phyloP scores from a whole-genome alignment of 1,140 invertebrate genomes.

The Trypoxylus dichotomus region DNA sequence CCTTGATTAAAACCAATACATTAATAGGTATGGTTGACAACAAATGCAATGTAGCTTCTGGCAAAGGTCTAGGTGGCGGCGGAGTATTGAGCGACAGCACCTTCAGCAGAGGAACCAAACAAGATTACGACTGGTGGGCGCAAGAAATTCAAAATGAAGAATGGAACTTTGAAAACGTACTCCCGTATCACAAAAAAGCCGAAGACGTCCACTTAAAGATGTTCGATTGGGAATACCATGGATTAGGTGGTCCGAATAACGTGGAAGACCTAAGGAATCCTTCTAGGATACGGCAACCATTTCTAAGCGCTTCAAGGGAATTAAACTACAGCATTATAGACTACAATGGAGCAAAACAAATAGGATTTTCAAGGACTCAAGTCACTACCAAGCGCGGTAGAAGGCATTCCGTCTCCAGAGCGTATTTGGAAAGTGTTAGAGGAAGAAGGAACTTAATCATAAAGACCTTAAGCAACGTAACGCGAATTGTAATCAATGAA shows the following conservation, averaged over 20 bases:
- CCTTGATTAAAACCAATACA: not conserved
- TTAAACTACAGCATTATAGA: constrained; percentile 60
- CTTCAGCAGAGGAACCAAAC: constrained; percentile 77
- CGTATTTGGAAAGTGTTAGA: constrained; percentile 60
- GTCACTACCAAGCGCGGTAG: constrained; percentile 67
- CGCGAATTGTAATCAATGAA: constrained; percentile 24
- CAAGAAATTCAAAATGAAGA: constrained; percentile 65
- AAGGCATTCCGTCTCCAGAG: constrained; percentile 68
- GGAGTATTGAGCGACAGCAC: constrained; percentile 85
- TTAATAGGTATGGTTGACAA: constrained; percentile 18
- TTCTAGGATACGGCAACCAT: constrained; percentile 40
- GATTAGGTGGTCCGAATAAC: constrained; percentile 59
- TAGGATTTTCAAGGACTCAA: constrained; percentile 68
- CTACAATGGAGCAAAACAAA: constrained; percentile 61
- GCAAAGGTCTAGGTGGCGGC: constrained; percentile 69
- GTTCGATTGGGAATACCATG: constrained; percentile 58
- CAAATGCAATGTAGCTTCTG: constrained; percentile 61
- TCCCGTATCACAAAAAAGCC: constrained; percentile 78
- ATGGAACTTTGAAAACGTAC: constrained; percentile 78
- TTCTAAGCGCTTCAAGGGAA: constrained; percentile 60
- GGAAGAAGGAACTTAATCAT: constrained; percentile 27
- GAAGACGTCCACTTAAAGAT: constrained; percentile 68
- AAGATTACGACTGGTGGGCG: constrained; percentile 67
- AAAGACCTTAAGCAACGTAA: constrained; percentile 52
- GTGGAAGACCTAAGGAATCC: constrained; percentile 53